Percentiles rank a stretch among this genome's conserved stretches.
phyloP scores from a whole-genome alignment of 2,797 vertebrate species.

The Acanthornis magna region DNA sequence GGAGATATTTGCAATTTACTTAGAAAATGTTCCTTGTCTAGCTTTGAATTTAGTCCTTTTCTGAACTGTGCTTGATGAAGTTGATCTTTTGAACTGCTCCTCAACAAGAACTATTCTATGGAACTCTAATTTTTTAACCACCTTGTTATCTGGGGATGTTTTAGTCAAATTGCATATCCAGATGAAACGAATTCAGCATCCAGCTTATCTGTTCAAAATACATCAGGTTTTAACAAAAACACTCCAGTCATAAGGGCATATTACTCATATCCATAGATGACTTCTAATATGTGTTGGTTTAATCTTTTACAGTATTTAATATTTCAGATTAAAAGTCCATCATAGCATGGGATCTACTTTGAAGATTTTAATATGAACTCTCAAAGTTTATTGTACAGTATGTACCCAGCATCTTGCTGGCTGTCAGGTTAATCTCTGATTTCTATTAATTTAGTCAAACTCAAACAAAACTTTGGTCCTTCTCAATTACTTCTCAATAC shows the following conservation, averaged over 20 bases:
- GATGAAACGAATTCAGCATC: not conserved
- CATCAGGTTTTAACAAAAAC: not conserved
- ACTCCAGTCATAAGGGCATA: not conserved
- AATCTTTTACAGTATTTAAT: not conserved
- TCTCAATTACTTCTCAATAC: not conserved
- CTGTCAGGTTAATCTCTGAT: not conserved
- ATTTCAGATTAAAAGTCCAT: not conserved
- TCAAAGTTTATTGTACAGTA: not conserved
- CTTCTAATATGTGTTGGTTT: not conserved
- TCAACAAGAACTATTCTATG: not conserved
- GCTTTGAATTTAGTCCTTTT: not conserved
- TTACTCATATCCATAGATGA: not conserved
- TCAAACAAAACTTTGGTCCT: not conserved
- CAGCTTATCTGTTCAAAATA: not conserved
- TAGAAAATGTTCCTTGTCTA: not conserved
- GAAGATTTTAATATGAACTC: not conserved
- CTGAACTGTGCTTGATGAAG: not conserved
- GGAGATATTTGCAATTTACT: not conserved
- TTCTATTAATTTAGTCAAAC: not conserved
- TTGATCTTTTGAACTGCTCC: not conserved
- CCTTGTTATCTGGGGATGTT: accelerated
- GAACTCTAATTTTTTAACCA: not conserved
- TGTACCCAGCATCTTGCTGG: not conserved
- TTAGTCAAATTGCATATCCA: not conserved
- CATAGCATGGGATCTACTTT: not conserved